These are phyloP conservation scores for Seira sanloemensis DNA, from an alignment of 2,888 invertebrate species.

Conservation along the genomic window DNA sequence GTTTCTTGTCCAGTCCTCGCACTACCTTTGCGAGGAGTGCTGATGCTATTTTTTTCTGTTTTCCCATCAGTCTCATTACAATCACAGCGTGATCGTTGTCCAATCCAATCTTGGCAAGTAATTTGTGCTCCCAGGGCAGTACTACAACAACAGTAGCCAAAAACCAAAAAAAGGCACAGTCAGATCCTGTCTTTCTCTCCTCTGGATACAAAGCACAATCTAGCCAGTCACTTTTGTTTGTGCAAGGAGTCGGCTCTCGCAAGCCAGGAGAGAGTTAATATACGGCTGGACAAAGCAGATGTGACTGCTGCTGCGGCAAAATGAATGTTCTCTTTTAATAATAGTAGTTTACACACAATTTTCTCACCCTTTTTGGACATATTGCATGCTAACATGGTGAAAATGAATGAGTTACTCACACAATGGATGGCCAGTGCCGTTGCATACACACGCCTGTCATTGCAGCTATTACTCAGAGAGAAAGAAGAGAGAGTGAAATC, in stretches of 20 bases:
- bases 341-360: background rate
- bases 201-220: constrained; percentile 4
- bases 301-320: constrained; percentile 19
- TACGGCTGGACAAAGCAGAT: constrained; percentile 36
- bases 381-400: background rate
- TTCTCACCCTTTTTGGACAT: background rate
- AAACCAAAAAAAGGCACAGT: constrained; percentile 15
- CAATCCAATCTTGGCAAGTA: constrained; percentile 55
- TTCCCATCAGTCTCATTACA: constrained; percentile 66
- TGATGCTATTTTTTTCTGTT: constrained; percentile 33
- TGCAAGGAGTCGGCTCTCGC: constrained; percentile 9
- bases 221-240: background rate
- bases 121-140: constrained; percentile 63
- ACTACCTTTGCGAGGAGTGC: background rate
- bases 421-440: no score
- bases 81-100: constrained; percentile 63
- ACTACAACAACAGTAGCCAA: constrained; percentile 20
- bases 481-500: constrained; percentile 23
- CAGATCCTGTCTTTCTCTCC: constrained; percentile 10
- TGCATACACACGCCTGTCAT: constrained; percentile 37
- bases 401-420: background rate
- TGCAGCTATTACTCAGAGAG: constrained; percentile 45
- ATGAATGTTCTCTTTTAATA: constrained; percentile 13
- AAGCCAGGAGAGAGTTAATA: constrained; percentile 13
- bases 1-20: background rate